Base-by-base conservation (phyloP, 2,113 vertebrate genomes). In the Tragelaphus imberbis region DNA sequence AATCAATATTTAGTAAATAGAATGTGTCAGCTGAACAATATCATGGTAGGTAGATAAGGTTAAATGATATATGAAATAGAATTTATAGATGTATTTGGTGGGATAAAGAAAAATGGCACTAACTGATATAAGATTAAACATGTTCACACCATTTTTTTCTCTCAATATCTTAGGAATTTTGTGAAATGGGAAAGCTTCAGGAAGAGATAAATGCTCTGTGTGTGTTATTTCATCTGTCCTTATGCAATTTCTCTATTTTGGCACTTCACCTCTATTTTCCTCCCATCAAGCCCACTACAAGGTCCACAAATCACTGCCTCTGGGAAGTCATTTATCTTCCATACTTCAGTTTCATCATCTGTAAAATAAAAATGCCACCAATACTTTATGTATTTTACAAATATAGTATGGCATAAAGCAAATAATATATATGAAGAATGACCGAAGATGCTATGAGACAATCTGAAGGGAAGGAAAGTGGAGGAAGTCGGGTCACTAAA, bases 321-420 rank as follows among this genome's bases (percentile, higher is more conserved):
- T 7, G 3, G 8, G 44, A 47, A 90, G 21, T 51, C 5, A 88
- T 94, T 87, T 93, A 77, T 90, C 61, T 75, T 91, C 25, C 0
- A 19, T 55, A 68, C 21, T 94, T 96, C 61, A 89, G 17, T 88
- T 96, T 92, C 36, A 96, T 96, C 71, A 91, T 75, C 59, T 94
- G 84, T 91, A 97, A 96, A 97, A 82, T 93, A 79, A 95, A 89
- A 97, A 53, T 95, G 92, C 61, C 94, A 89, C 71, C 51, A 85
- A 75, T 79, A 2, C 55, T 77, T 96, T 89, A 91, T 55, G 47
- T 36, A 79, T 95, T 97, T 97, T 88, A 94, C 77, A 97, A 97
- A 96, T 94, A 90, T 8, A 85, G 1, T 65, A 80, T 79, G 28
- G 10, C 40, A 96, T 87, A 86, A 93, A 84, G 28, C n/a, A 93